Evolutionary conservation across 2,888 invertebrate species (phyloP), one percentile per base, ranked within the genome.

Genomic region (Elmis aenea): DNA sequence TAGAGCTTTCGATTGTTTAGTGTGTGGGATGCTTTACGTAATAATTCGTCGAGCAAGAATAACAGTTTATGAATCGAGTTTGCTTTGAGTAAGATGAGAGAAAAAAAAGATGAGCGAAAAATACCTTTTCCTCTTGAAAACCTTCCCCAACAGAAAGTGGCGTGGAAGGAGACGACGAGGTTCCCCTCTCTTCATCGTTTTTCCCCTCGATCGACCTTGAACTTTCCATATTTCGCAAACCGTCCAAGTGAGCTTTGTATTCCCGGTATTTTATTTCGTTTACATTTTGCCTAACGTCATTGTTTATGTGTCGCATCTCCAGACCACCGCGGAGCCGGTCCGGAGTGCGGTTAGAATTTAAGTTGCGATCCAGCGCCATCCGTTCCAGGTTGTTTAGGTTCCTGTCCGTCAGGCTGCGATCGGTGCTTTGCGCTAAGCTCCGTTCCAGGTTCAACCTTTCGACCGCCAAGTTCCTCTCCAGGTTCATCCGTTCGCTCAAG

Each of bases 121-220:
- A n/a, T n/a, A 69, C 69, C 67, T 69, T 69, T 58, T 69, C 69
- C 49, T 66, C 67, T 47, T 63, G 64, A 53, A 67, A 68, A 50
- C 63, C 67, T 47, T 68, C 69, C 41, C 67, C 68, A 47, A 68
- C 68, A 20, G 67, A 66, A 15, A 68, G 55, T 26, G 70, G 70
- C 49, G 71, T 70, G 43, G 69, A 69, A 34, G 70, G 71, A 46
- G 69, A 68, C 41, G 69, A 64, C 42, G 70, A 66, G 38, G 67
- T 66, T 39, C 67, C 62, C 48, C 64, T 52, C 33, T 62, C 64
- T 38, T 61, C 62, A 38, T 50, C 48, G 24, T 42, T 42, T 35
- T 50, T 47, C 35, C 47, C 57, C 41, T 50, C 54, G 39, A 50
- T 39, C 47, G 55, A 51, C 55, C 57, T 58, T 54, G 55, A 56